Base-by-base conservation (phyloP, 2,113 vertebrate genomes). In the Nyctibius bracteatus region DNA sequence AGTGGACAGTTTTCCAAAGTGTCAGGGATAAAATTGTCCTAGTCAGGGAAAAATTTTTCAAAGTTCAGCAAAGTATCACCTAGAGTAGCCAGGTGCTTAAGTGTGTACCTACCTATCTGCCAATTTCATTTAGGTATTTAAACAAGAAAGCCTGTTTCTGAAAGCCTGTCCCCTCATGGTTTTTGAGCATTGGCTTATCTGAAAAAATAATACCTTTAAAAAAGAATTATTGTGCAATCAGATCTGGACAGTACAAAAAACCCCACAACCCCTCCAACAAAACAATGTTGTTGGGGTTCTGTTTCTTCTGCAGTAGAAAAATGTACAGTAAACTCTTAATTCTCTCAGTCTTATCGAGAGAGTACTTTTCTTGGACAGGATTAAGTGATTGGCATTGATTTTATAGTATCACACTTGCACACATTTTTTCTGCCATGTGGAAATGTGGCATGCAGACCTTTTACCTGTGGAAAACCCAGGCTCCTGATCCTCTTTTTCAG, bases 201-300 rank as follows among this genome's bases (percentile, higher is more conserved):
- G 46, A 46, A 91, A 58, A 74, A 39, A 35, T 20, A 68, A 10
- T 52, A 14, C 5, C 9, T 81, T 79, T 47, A 63, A 77, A 71
- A 90, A 49, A 35, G 13, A 49, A 6, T 3, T 43, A 27, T 23
- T 8, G 4, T 41, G 4, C 30, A 14, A 62, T 37, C 47, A 51
- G 10, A 62, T 54, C 43, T 59, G 31, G 31, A 43, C 16, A 73
- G 11, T 39, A 30, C 5, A 25, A 73, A 86, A 43, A 6, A 0
- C 0, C 3, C 6, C 24, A 35, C 10, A 65, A 21, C 0, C 1
- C 6, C 6, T n/a, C 2, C 20, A 63, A 15, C 4, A 94, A 83
- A 43, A 1, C 8, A 61, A 6, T 1, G 2, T 51, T 52, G 18
- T 10, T 25, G 5, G 12, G 6, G 2, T n/a, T 77, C 27, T 70